Evolutionary conservation across 2,113 vertebrate species (phyloP), one percentile per base, ranked within the genome.

Genomic region (Enhydra lutris): DNA sequence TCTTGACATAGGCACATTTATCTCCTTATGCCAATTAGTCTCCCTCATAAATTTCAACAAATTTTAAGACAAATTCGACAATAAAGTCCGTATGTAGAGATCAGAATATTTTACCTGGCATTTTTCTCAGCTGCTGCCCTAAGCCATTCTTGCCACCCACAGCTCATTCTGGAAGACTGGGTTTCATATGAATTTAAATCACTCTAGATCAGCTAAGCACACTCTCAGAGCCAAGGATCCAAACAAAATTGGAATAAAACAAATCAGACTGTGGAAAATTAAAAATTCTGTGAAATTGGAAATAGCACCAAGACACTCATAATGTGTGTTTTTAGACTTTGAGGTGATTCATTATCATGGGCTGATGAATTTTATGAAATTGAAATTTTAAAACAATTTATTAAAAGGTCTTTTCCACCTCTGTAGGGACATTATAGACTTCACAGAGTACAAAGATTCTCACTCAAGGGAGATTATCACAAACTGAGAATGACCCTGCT

Each of bases 61-160:
- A 80, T 94, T 96, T 97, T 91, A 95, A 96, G 91, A 82, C 52
- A 96, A 85, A 95, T 97, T 76, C 90, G 61, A 90, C 81, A 59
- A 67, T 10, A 82, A 76, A 95, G 74, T 79, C 84, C 12, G 10
- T 80, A 97, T 92, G 29, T 86, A 74, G 71, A 91, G 39, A 95
- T 93, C 17, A 57, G 81, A 96, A 88, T 78, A 89, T 76, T 91
- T 85, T 59, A 65, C 57, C 87, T 18, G 18, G 95, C 55, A 61
- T 65, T 96, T 80, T 96, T 24, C 42, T 89, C 89, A 95, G 91
- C 78, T 71, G 45, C 63, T 95, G 50, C 92, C 94, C 94, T 94
- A 91, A 94, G 80, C 69, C 23, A 29, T 96, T 57, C 67, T 90
- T 94, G 89, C 94, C 87, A 91, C 78, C 96, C 84, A 87, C 57